Conservation (phyloP, 2,113 vertebrate species). For the Ifrita kowaldi region DNA sequence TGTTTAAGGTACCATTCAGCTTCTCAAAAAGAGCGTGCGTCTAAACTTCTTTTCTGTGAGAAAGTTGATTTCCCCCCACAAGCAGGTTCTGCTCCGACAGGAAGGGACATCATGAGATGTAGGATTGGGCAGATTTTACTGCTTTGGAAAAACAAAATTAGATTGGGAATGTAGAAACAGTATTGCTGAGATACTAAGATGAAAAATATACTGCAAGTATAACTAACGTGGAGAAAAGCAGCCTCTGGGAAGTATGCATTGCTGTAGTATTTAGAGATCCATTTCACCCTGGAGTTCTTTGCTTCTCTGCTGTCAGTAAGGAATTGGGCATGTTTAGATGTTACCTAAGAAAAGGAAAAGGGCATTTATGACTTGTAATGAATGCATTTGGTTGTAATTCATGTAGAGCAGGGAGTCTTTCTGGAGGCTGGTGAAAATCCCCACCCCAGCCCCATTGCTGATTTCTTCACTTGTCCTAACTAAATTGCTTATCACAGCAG, state of each 20-base stretch:
- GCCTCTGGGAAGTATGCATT: neutral
- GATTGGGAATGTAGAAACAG: neutral
- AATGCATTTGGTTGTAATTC: neutral
- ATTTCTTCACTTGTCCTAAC: neutral
- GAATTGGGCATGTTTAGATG: neutral
- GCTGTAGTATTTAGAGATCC: neutral
- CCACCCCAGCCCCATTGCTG: neutral
- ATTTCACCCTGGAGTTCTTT: neutral
- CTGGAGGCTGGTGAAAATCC: neutral
- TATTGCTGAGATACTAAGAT: neutral
- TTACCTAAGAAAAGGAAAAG: neutral
- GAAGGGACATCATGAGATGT: neutral
- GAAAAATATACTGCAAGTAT: neutral
- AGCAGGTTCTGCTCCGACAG: neutral
- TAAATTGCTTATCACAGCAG: neutral
- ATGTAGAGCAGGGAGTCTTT: neutral
- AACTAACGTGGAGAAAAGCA: neutral
- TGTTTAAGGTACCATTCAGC: neutral
- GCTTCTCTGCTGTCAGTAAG: neutral
- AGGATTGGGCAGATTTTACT: neutral
- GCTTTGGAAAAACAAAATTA: neutral
- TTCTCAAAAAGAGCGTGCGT: neutral
- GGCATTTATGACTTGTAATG: neutral
- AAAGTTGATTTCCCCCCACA: rapidly evolving
- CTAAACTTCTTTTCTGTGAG: neutral